phyloP scores from a whole-genome alignment of 35 echinoderm and acorn worm species.

The Apostichopus parvimensis region DNA sequence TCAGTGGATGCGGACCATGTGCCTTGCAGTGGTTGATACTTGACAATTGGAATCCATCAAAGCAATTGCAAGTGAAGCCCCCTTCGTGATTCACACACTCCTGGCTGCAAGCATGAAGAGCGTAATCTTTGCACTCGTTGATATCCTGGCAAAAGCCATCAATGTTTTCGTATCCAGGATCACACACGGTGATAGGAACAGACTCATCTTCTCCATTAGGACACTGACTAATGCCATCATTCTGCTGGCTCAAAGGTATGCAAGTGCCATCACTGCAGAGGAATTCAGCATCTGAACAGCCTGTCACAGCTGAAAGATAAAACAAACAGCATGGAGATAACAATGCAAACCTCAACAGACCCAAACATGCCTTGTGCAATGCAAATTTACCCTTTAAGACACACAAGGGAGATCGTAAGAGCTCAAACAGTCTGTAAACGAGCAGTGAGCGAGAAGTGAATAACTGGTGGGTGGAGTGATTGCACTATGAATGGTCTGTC shows the following conservation, averaged over 20 bases:
- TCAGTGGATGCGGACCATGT: background rate
- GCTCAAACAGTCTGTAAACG: too few relatives aligned
- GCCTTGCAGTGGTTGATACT: conserved; percentile 35
- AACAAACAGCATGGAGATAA: background rate
- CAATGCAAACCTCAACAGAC: too few relatives aligned
- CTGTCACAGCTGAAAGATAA: background rate
- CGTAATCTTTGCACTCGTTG: conserved; percentile 22
- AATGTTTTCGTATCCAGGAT: conserved; percentile 30
- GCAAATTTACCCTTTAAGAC: too few relatives aligned
- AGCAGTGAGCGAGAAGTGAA: too few relatives aligned
- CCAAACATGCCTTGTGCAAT: too few relatives aligned
- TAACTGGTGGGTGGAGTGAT: too few relatives aligned
- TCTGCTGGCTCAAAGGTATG: conserved; percentile 57
- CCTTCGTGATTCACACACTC: conserved; percentile 20
- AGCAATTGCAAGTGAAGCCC: conserved; percentile 27
- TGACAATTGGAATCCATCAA: conserved; percentile 24
- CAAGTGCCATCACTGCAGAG: conserved; percentile 47
- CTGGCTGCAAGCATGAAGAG: conserved; percentile 35
- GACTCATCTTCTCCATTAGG: conserved; percentile 63
- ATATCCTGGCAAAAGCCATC: conserved; percentile 21
- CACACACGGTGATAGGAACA: background rate
- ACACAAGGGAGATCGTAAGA: too few relatives aligned
- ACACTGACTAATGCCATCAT: conserved; percentile 68
- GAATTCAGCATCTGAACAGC: conserved; percentile 18
- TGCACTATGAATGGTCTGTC: too few relatives aligned